Percentiles rank a stretch among this genome's conserved stretches.
Conservation (phyloP, 1,140 invertebrate species). For the Calliopsis andreniformis region DNA sequence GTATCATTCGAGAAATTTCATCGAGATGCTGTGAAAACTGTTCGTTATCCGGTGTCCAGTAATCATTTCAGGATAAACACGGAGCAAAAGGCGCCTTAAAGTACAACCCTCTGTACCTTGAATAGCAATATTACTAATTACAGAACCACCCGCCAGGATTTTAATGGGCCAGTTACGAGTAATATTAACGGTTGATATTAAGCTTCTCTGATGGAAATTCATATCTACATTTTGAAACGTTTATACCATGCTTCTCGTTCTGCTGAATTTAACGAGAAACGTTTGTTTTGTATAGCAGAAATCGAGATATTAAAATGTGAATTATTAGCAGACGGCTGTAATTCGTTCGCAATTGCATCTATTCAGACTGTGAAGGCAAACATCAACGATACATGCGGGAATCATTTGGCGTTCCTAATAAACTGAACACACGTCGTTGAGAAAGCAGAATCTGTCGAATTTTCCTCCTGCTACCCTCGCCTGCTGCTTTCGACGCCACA, state of each 20-base stretch:
- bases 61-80: not conserved
- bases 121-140: slow-evolving; percentile 9
- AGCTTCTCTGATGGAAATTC: not conserved
- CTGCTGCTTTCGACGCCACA: not conserved
- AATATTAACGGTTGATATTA: not conserved
- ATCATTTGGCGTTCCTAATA: slow-evolving; percentile 1
- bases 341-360: not conserved
- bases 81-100: not conserved
- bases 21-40: too few species aligned
- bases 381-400: not conserved
- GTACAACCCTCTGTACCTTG: not conserved
- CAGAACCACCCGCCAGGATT: not conserved
- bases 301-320: not conserved
- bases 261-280: not conserved
- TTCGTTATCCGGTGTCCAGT: too few species aligned
- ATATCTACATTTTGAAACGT: slow-evolving; percentile 21
- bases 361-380: not conserved
- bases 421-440: slow-evolving; percentile 17
- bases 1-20: too few species aligned
- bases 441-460: slow-evolving; percentile 22
- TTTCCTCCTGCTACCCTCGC: slow-evolving; percentile 18
- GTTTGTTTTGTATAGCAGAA: not conserved
- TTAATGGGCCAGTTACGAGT: slow-evolving; percentile 1
- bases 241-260: not conserved
- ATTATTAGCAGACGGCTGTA: too few species aligned